Base-by-base conservation (phyloP, 1,140 invertebrate species). In the Bombus haemorrhoidalis region DNA sequence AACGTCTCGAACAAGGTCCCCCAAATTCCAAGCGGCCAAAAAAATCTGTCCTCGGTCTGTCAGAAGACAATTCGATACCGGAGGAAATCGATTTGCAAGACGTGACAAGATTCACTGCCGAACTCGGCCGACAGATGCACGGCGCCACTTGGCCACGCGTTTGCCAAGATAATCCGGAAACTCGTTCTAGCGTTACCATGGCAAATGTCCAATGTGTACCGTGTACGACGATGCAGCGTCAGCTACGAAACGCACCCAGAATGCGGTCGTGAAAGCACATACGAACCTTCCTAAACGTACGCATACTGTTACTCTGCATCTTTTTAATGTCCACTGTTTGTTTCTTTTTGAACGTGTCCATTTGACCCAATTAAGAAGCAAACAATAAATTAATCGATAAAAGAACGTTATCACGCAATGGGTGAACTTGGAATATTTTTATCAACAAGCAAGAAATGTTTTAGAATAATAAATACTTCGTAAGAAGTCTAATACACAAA, bases 131-230 rank as follows among this genome's bases (percentile, higher is more conserved):
- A 64, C 37, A 62, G 72, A 34, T 53, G 59, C 9, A 13, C 43
- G 83, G 79, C 79, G 79, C 83, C 78, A 66, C 83, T 85, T 80
- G 32, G 68, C 53, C 64, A 34, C 37, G 37, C 57, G 74, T 86
- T 78, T 41, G 74, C 74, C 85, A 83, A 86, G 81, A 84, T 78
- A 86, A 87, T 87, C 83, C 84, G 86, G 84, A 87, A 87, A 87
- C 86, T 82, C 73, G 86, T 86, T 87, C 84, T 87, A 87, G 74
- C 84, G 18, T 87, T 86, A 86, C 86, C 83, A 34, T 87, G 86
- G 86, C 84, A 87, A 79, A 76, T 86, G 84, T 87, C 86, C 84
- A 87, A 87, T 78, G 74, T 82, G 78, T 68, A 87, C 68, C 34
- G 64, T 43, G 71, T 53, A 18, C 39, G 34, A 59, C 22, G 78